Evolutionary conservation across 2,113 vertebrate species (phyloP).

Genomic region (Ochotona princeps): DNA sequence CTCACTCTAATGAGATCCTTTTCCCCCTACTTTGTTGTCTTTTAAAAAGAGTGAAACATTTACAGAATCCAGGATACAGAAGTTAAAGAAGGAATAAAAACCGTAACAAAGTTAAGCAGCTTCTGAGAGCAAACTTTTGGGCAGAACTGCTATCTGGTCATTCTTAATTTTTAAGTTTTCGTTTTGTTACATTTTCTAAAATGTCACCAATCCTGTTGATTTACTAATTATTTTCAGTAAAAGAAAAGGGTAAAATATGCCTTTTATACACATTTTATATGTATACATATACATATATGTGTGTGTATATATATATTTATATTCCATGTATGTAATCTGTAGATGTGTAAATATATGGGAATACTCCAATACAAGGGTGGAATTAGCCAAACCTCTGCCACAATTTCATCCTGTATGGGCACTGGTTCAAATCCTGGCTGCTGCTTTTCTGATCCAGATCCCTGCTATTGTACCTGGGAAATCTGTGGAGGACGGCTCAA

Average conservation of each 20-base stretch:
- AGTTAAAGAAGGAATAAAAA: not conserved
- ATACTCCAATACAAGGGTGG: too few relatives aligned
- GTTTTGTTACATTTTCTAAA: constrained; percentile 17
- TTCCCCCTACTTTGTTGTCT: not conserved
- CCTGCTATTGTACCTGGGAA: too few relatives aligned
- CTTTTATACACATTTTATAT: not conserved
- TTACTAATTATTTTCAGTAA: constrained; percentile 50
- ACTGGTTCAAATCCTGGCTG: too few relatives aligned
- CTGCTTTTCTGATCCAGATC: too few relatives aligned
- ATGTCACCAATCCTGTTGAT: constrained; percentile 32
- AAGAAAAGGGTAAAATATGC: not conserved
- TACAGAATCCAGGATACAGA: constrained; percentile 9
- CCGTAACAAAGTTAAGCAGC: not conserved
- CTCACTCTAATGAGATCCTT: not conserved
- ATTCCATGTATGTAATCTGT: too few relatives aligned
- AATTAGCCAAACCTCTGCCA: too few relatives aligned
- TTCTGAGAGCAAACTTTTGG: not conserved
- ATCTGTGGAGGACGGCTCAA: too few relatives aligned
- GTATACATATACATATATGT: not conserved
- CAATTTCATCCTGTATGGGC: too few relatives aligned
- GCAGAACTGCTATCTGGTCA: not conserved
- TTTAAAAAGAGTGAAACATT: not conserved
- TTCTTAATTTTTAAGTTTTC: constrained; percentile 28
- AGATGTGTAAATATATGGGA: not conserved
- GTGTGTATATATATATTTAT: not conserved